A percentile compares a stretch with the other conserved stretches of the same genome.
Conservation (phyloP, 2,113 vertebrate genomes). For the Microcebus jonahi region DNA sequence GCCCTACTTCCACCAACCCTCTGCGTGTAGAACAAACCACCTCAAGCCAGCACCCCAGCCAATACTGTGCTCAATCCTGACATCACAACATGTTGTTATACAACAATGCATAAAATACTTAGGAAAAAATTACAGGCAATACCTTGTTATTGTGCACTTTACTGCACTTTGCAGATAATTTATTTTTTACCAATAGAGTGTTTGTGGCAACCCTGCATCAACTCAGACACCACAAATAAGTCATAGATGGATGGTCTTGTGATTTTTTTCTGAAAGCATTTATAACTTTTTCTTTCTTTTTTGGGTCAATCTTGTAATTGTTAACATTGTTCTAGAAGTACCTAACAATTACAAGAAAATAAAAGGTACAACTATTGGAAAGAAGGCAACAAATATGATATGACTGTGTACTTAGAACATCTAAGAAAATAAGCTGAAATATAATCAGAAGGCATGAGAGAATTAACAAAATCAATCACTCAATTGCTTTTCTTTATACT, state of each 20-base stretch:
- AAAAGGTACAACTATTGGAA: not conserved
- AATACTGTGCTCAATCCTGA: not conserved
- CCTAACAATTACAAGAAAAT: not conserved
- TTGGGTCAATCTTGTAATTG: too few species aligned
- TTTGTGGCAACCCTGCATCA: too few species aligned
- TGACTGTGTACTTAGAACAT: not conserved
- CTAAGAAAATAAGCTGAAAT: not conserved
- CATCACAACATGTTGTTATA: too few species aligned
- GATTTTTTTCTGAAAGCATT: too few species aligned
- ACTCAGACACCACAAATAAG: not conserved
- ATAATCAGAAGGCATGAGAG: not conserved
- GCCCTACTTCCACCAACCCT: not conserved
- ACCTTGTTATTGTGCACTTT: too few species aligned
- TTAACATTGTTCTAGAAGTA: not conserved
- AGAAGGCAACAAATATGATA: not conserved
- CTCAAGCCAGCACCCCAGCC: not conserved
- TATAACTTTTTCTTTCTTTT: too few species aligned
- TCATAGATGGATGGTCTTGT: not conserved
- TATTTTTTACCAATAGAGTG: too few species aligned
- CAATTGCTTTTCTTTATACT: not conserved
- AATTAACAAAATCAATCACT: not conserved
- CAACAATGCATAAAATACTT: too few species aligned
- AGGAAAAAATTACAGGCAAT: too few species aligned
- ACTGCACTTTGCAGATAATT: too few species aligned
- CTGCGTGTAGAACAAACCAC: not conserved